Base-by-base conservation (phyloP, 2,888 invertebrate genomes). In the Iselma pallidipennis region DNA sequence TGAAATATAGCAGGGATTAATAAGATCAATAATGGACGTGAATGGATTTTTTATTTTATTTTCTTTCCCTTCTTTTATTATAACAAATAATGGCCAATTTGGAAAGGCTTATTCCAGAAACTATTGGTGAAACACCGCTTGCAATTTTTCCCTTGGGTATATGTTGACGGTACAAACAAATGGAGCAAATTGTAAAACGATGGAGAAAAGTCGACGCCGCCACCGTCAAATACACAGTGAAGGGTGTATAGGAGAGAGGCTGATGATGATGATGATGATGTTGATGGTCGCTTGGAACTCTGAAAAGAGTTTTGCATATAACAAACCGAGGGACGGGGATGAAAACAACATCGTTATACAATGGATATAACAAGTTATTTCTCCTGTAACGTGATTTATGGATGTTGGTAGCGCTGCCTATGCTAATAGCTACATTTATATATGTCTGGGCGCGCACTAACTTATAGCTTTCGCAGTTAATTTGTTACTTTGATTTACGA, bases 401-500 rank as follows among this genome's bases (percentile, higher is more conserved):
- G 72, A 68, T 71, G 74, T 76, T 74, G 77, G 77, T 77, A 76
- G 79, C 81, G 81, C 80, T 79, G 80, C 78, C 81, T 81, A 81
- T 81, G 81, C 81, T 81, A 81, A 81, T 81, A 77, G 80, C 78
- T 75, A 80, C 81, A 81, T 81, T 81, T 81, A 78, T 81, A 81
- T 79, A 74, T 76, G 81, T 80, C 81, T 75, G 74, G 73, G 74
- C 74, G 73, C 69, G 63, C 70, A 73, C 75, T 78, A 80, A 80
- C 76, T 80, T 80, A 80, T 79, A 77, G 78, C 79, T 74, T 80
- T 80, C 78, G 79, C 80, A 80, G 79, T 81, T 81, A 81, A 81
- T 81, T 81, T 81, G 81, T 80, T 81, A 79, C 78, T 81, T 81
- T 81, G 81, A 81, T 81, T 81, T 81, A 81, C 80, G 79, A 68